Percentiles rank a stretch among this genome's conserved stretches.
These are phyloP conservation scores for Amniataba percoides DNA, from an alignment of 2,797 vertebrate species.

Conservation along the genomic window DNA sequence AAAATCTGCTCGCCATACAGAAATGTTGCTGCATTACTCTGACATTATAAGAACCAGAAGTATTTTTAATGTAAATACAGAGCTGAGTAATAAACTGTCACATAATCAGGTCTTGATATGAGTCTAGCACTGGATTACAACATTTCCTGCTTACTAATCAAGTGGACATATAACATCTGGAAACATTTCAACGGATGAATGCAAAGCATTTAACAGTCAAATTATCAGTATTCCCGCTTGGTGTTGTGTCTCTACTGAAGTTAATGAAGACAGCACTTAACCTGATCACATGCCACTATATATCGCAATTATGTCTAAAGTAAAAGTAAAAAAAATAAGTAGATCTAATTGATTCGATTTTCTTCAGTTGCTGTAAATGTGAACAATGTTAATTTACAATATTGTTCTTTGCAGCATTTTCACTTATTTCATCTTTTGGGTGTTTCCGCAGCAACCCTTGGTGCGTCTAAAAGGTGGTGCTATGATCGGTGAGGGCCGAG, in stretches of 20 bases:
- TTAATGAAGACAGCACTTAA: neutral
- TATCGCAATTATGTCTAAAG: neutral
- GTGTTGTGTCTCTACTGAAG: constrained; percentile 8
- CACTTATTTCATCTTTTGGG: neutral
- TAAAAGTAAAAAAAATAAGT: neutral
- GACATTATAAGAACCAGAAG: neutral
- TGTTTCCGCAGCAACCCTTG: constrained; percentile 89
- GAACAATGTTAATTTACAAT: neutral
- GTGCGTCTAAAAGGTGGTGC: constrained; percentile 94
- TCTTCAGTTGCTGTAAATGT: neutral
- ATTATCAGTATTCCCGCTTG: neutral
- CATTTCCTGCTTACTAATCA: constrained; percentile 17
- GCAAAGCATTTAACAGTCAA: constrained; percentile 12
- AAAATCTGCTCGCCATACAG: neutral
- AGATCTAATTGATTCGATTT: neutral
- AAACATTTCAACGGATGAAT: constrained; percentile 26
- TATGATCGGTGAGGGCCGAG: constrained; percentile 91
- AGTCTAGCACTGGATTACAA: constrained; percentile 19
- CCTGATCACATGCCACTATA: no score
- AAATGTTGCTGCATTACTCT: neutral
- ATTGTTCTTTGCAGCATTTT: neutral
- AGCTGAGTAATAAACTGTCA: neutral
- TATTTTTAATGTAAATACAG: neutral
- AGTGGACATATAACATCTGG: constrained; percentile 31
- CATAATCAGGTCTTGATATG: constrained; percentile 3